phyloP scores from a whole-genome alignment of 2,888 invertebrate species.

The Ochropleura leucogaster region DNA sequence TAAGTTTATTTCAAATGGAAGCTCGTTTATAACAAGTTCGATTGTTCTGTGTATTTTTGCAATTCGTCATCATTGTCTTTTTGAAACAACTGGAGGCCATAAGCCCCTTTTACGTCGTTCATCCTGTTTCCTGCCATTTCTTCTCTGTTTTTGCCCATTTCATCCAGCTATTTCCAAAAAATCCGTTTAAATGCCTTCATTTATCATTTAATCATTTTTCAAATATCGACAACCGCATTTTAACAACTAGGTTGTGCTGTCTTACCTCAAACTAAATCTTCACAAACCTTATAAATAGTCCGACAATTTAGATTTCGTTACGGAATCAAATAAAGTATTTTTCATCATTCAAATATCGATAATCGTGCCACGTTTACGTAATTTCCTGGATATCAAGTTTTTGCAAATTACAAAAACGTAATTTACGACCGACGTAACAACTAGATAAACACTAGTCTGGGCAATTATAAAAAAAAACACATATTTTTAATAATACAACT shows the following conservation, averaged over 20 bases:
- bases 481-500: not conserved
- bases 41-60: not conserved
- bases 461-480: not conserved
- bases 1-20: slow-evolving; percentile 9
- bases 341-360: not conserved
- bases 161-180: not conserved
- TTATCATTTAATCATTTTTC: no score
- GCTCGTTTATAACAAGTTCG: slow-evolving; percentile 6
- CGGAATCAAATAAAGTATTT: slow-evolving; percentile 2
- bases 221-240: no score
- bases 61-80: not conserved
- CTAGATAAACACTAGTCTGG: not conserved
- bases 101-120: not conserved
- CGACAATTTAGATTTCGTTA: slow-evolving; percentile 16
- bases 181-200: no score
- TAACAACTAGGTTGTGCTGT: no score
- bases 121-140: not conserved
- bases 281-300: not conserved
- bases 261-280: not conserved
- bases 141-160: not conserved
- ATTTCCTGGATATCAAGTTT: slow-evolving; percentile 34
- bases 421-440: slow-evolving; percentile 7
- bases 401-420: not conserved
- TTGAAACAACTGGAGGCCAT: not conserved
- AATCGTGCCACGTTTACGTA: slow-evolving; percentile 16